Base-by-base conservation (phyloP, 1,140 invertebrate genomes). In the Drosophila pallidifrons region DNA sequence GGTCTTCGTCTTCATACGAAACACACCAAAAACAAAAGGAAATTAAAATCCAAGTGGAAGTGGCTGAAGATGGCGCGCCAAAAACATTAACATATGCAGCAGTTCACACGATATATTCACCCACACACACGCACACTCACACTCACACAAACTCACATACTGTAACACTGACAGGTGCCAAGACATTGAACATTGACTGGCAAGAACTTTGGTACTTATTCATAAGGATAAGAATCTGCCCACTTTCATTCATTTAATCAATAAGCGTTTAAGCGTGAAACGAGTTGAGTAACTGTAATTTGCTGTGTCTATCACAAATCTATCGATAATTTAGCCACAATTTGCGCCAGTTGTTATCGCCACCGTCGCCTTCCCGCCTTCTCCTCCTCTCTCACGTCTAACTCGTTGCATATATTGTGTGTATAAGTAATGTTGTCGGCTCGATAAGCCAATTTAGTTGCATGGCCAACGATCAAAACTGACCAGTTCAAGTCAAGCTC, bases 11-110 rank as follows among this genome's bases (percentile, higher is more conserved):
- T 20, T 47, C 16, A 6, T 25, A 28, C 13, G 13, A 68, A n/a
- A 38, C 35, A 10, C 7, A 59, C 61, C 15, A 45, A 77, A 89
- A 88, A 78, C 66, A 83, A 83, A 85, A 55, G 75, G 51, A 88
- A 88, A 82, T 89, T 88, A 81, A 82, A 68, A 49, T 57, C 43
- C 43, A 66, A 72, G 54, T 72, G 32, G 52, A 35, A 71, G 32
- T 71, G 43, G 55, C 38, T 57, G 76, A 87, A 88, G 72, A 87
- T 87, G 81, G 81, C 81, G 77, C 41, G 63, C 45, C 57, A 66
- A 81, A 81, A 79, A 71, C 82, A 83, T 87, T 88, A 87, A 83
- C 83, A 88, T 89, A 83, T 88, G 83, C 85, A 85, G 85, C 68
- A 54, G 75, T 89, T 88, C 83, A 85, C 83, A 88, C 83, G 75